A percentile compares a stretch with the other conserved stretches of the same genome.
These are phyloP conservation scores for Drepana arcuata DNA, from an alignment of 1,140 invertebrate genomes.

Conservation along the genomic window DNA sequence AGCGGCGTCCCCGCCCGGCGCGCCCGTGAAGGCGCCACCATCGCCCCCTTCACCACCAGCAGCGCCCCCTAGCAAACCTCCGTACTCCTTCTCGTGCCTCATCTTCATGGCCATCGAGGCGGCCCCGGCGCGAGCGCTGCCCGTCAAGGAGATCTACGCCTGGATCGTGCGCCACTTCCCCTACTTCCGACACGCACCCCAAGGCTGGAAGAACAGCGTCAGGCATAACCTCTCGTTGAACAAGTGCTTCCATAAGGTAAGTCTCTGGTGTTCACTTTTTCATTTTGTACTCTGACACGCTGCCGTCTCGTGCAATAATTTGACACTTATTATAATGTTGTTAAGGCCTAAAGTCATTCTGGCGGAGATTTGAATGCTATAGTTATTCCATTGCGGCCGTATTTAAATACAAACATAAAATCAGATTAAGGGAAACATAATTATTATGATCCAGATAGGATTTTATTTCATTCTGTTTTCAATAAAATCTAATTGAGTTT, in stretches of 20 bases:
- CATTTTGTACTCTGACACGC: too few relatives aligned
- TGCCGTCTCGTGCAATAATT: too few relatives aligned
- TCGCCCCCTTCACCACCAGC: conserved; percentile 42
- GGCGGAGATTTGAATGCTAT: too few relatives aligned
- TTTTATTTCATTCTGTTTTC: too few relatives aligned
- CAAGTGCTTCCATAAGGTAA: conserved; percentile 96
- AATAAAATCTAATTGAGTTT: too few relatives aligned
- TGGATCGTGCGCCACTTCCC: conserved; percentile 98
- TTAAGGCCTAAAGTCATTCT: too few relatives aligned
- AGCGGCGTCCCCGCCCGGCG: conserved; percentile 51
- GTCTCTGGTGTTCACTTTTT: too few relatives aligned
- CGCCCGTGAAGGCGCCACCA: conserved; percentile 52
- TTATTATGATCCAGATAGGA: too few relatives aligned
- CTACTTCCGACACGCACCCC: conserved; percentile 96
- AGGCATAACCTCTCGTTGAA: conserved; percentile 96
- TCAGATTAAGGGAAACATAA: too few relatives aligned
- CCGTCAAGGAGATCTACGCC: conserved; percentile 97
- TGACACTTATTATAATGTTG: too few relatives aligned
- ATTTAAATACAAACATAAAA: too few relatives aligned
- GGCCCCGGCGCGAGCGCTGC: conserved; percentile 88
- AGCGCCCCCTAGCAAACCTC: conserved; percentile 80
- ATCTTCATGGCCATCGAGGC: conserved; percentile 99
- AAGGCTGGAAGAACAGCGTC: conserved; percentile 98
- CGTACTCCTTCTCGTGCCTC: conserved; percentile 95
- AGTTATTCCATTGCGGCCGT: too few relatives aligned